phyloP scores from a whole-genome alignment of 2,113 vertebrate genomes.

The Psittacus erithacus region DNA sequence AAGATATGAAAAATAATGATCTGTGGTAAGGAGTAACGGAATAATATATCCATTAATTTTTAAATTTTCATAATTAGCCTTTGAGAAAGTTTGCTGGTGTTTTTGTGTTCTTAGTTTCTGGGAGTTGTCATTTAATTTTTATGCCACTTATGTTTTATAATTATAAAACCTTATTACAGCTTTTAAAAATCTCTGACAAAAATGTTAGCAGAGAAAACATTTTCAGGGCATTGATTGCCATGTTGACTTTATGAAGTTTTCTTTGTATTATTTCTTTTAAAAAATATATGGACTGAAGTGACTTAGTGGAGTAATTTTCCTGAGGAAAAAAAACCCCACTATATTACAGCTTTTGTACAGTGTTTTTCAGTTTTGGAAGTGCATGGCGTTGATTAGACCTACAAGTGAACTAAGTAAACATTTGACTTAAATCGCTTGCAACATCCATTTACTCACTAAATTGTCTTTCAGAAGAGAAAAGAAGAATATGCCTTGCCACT shows the following conservation, averaged over 20 bases:
- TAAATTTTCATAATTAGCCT: background rate
- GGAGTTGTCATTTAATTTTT: background rate
- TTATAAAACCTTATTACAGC: background rate
- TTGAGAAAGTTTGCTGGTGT: background rate
- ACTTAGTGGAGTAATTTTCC: background rate
- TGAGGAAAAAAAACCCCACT: background rate
- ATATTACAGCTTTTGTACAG: background rate
- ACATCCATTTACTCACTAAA: background rate
- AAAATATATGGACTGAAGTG: background rate
- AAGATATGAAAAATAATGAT: background rate
- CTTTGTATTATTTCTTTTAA: background rate
- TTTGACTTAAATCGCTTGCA: background rate
- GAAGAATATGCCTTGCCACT: background rate
- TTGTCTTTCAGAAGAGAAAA: background rate
- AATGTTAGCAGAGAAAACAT: background rate
- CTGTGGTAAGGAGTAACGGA: background rate
- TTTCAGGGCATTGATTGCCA: background rate
- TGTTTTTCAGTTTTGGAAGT: background rate
- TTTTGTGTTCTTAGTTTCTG: background rate
- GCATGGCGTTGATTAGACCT: background rate
- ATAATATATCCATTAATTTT: background rate
- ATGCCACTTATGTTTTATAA: background rate
- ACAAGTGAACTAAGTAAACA: background rate
- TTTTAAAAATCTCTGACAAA: background rate
- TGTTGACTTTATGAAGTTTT: background rate